A percentile compares a stretch with the other conserved stretches of the same genome.
phyloP scores from a whole-genome alignment of 2,888 invertebrate species.

The Latrodectus elegans region DNA sequence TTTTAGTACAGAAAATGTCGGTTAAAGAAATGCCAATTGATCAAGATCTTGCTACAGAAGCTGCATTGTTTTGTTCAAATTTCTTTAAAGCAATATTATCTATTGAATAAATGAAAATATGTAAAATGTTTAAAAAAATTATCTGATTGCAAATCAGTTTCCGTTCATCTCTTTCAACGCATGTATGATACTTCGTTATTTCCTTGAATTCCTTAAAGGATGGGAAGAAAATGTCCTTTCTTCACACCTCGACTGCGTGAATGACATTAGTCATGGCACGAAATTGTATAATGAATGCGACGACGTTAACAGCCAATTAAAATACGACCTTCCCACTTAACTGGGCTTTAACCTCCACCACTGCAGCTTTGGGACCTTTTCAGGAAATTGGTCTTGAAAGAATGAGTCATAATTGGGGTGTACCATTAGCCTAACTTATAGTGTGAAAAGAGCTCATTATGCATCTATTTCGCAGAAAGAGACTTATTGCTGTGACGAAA shows the following conservation, averaged over 20 bases:
- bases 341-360: constrained; percentile 17
- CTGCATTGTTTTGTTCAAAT: too few species aligned
- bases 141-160: too few species aligned
- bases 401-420: constrained; percentile 41
- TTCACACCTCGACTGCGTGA: neutral
- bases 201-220: too few species aligned
- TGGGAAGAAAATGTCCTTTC: neutral
- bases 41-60: too few species aligned
- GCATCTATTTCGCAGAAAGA: constrained; percentile 11
- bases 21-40: too few species aligned
- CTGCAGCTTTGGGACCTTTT: constrained; percentile 7
- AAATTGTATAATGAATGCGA: constrained; percentile 8
- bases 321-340: constrained; percentile 18
- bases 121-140: too few species aligned
- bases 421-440: constrained; percentile 18
- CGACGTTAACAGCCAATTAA: constrained; percentile 41
- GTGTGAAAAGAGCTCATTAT: constrained; percentile 46
- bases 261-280: constrained; percentile 27
- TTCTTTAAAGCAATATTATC: too few species aligned
- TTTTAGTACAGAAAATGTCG: too few species aligned
- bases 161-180: too few species aligned
- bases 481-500: too few species aligned
- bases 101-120: too few species aligned
- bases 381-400: constrained; percentile 9
- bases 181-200: too few species aligned